phyloP scores from a whole-genome alignment of 2,113 vertebrate genomes.

The Microtus oregoni region DNA sequence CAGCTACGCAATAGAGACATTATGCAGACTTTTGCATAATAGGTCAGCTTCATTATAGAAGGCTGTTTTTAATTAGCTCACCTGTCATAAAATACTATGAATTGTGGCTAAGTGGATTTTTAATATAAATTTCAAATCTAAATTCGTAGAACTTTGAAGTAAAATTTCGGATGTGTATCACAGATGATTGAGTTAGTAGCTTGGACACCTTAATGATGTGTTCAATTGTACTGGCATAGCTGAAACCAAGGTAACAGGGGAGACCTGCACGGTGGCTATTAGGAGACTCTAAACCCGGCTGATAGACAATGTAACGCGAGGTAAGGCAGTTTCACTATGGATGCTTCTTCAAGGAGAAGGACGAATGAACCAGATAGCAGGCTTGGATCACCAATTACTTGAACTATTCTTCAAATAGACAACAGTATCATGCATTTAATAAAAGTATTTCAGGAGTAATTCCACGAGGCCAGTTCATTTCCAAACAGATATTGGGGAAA shows the following conservation, averaged over 20 bases:
- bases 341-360: not conserved
- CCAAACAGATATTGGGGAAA: constrained; percentile 8
- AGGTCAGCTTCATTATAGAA: not conserved
- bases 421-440: not conserved
- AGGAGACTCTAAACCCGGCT: not conserved
- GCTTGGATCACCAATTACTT: not conserved
- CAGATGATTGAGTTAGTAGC: not conserved
- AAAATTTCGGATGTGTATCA: not conserved
- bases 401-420: not conserved
- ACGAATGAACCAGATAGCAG: not conserved
- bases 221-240: not conserved
- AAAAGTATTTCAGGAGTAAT: not conserved
- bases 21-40: not conserved
- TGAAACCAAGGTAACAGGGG: not conserved
- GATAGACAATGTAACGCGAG: not conserved
- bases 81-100: not conserved
- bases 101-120: constrained; percentile 6
- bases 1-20: not conserved
- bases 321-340: not conserved
- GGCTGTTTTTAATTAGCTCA: not conserved
- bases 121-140: constrained; percentile 36
- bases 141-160: not conserved
- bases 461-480: not conserved
- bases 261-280: not conserved
- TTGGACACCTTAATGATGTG: not conserved